phyloP scores from a whole-genome alignment of 1,140 invertebrate species.

The Zaprionus inermis region DNA sequence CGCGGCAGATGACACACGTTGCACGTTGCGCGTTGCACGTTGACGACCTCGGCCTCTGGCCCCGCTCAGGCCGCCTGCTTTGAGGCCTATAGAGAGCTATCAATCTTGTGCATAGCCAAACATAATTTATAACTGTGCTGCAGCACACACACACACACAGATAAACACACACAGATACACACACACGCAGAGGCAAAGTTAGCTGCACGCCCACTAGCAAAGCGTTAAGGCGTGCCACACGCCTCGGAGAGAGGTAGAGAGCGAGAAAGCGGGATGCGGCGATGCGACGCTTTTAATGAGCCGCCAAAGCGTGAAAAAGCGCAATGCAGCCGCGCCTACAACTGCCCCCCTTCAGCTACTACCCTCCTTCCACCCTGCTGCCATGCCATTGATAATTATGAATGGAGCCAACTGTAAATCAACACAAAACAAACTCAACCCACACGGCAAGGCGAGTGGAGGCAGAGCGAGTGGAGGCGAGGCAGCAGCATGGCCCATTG shows the following conservation, averaged over 20 bases:
- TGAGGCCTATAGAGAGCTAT: conserved; percentile 66
- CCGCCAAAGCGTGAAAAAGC: conserved; percentile 82
- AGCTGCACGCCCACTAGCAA: conserved; percentile 24
- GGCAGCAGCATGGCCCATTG: conserved; percentile 56
- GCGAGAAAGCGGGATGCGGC: background rate
- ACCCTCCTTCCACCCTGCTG: conserved; percentile 14
- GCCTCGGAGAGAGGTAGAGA: background rate
- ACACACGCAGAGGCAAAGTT: conserved; percentile 7
- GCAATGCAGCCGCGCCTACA: conserved; percentile 46
- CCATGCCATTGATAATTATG: conserved; percentile 71
- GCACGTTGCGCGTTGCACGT: background rate
- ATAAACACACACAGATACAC: conserved; percentile 1
- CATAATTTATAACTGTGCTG: conserved; percentile 75
- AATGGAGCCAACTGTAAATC: conserved; percentile 79
- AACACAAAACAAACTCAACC: conserved; percentile 56
- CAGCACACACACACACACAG: conserved; percentile 3
- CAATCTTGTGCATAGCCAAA: conserved; percentile 75
- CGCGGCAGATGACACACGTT: conserved; percentile 46
- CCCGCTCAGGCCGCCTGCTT: conserved; percentile 3
- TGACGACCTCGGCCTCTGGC: background rate
- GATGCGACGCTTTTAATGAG: conserved; percentile 73
- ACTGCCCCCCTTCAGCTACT: background rate
- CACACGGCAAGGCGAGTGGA: conserved; percentile 8
- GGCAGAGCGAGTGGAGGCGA: background rate
- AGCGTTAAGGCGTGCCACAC: conserved; percentile 51